Evolutionary conservation across 2,797 vertebrate species (phyloP).

Genomic region (Macropus fuliginosus): DNA sequence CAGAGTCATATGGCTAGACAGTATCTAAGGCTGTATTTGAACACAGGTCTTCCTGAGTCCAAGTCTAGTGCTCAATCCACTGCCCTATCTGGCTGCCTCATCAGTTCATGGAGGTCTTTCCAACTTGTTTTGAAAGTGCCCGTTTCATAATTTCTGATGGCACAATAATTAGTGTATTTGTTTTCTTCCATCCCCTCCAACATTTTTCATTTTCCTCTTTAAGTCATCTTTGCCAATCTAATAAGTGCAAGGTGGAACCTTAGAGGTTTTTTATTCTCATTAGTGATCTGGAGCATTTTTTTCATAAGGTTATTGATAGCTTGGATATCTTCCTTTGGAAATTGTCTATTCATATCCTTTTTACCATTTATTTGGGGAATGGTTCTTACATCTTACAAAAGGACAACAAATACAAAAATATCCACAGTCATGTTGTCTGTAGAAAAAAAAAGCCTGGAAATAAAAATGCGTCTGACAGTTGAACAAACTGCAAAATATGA

Average conservation of each 20-base stretch:
- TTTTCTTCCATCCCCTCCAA: background rate
- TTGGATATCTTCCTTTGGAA: background rate
- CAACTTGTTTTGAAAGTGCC: background rate
- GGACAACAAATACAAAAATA: background rate
- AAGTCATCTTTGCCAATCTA: background rate
- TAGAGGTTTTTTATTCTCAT: background rate
- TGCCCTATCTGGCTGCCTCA: too few relatives aligned
- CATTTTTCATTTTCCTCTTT: background rate
- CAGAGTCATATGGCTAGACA: background rate
- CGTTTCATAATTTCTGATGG: background rate
- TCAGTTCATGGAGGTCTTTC: background rate
- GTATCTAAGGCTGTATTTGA: background rate
- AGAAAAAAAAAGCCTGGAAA: background rate
- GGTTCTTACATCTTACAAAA: background rate
- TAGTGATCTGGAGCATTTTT: background rate
- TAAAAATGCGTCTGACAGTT: background rate
- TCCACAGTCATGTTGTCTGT: background rate
- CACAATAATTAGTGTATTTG: background rate
- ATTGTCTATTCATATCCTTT: background rate
- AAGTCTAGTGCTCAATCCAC: background rate
- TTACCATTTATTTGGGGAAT: background rate
- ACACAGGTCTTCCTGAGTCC: background rate
- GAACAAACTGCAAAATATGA: background rate
- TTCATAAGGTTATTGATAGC: background rate
- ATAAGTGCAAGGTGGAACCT: background rate